Base-by-base conservation (phyloP, 1,140 invertebrate genomes). In the Atta texana region DNA sequence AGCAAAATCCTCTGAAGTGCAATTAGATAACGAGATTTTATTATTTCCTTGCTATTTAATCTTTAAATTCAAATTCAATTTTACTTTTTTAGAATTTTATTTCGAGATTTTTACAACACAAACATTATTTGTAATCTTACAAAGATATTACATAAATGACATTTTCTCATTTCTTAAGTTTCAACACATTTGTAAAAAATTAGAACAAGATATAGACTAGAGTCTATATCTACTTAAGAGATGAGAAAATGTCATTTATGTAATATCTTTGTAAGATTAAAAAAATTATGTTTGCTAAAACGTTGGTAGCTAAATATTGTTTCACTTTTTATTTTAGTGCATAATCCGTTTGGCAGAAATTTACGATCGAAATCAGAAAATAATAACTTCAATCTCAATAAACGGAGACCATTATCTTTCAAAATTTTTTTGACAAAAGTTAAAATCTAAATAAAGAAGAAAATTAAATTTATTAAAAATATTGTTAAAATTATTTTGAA, bases 21-120 rank as follows among this genome's bases (percentile, higher is more conserved):
- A 59, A n/a, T 72, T 72, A 55, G n/a, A 72, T 57, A 74, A 59
- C 21, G 18, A 74, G 34, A 61, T 21, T 49, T 72, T 53, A 72
- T 59, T 18, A 55, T 49, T 74, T 5, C 1, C 14, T 63, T 31
- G 57, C 8, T 14, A n/a, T 6, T 24, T 24, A 24, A 24, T 7
- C 18, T 61, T 49, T 21, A 59, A 59, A 49, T 72, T 44, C 6
- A 28, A 14, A 24, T 61, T 39, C 2, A 34, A 53, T 12, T 77
- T 68, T 21, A 69, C 4, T 39, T 80, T 53, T 28, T 24, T 44
- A 16, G 24, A 80, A 55, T 53, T 68, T 69, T 1, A 69, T 12
- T 31, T 61, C 34, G 8, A 28, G 18, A 24, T 8, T 34, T 59
- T 34, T 12, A 31, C 24, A 24, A 24, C 24, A 8, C 44, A 18